phyloP scores from a whole-genome alignment of 2,888 invertebrate species.

The Cinara cedri region DNA sequence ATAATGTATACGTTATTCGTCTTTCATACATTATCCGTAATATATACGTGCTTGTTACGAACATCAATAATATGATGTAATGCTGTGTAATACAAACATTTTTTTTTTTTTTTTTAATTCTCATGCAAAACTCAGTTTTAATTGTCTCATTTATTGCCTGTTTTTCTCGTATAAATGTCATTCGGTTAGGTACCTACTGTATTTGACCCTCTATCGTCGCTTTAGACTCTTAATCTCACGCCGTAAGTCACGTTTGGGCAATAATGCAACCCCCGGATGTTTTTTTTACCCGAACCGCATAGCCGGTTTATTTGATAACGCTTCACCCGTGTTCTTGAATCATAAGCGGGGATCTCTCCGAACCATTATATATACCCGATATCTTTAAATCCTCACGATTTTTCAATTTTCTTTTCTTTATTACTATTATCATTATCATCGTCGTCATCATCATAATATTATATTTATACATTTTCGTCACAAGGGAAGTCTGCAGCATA shows the following conservation, averaged over 20 bases:
- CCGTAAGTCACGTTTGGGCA: conserved; percentile 53
- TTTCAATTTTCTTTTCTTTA: conserved; percentile 53
- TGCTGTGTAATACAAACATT: neutral
- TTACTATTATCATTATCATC: conserved; percentile 2
- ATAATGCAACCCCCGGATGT: conserved; percentile 32
- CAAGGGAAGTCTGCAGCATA: conserved; percentile 30
- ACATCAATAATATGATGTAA: conserved; percentile 14
- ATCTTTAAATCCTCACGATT: conserved; percentile 55
- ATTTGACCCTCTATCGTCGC: neutral
- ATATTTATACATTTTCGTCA: too few species aligned
- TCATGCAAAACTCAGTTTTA: conserved; percentile 37
- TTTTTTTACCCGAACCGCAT: conserved; percentile 15
- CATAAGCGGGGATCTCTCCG: conserved; percentile 50
- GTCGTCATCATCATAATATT: too few species aligned
- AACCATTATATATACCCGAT: conserved; percentile 31
- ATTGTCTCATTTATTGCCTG: conserved; percentile 47
- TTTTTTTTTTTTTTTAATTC: conserved; percentile 8
- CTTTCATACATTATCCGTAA: too few species aligned
- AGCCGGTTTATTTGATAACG: conserved; percentile 36
- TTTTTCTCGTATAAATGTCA: conserved; percentile 11
- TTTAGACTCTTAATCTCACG: conserved; percentile 29
- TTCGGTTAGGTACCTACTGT: conserved; percentile 32
- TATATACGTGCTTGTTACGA: neutral
- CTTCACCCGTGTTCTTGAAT: conserved; percentile 52
- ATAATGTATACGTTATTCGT: too few species aligned